phyloP scores from a whole-genome alignment of 2,888 invertebrate genomes.

The Hyposoter dolosus region DNA sequence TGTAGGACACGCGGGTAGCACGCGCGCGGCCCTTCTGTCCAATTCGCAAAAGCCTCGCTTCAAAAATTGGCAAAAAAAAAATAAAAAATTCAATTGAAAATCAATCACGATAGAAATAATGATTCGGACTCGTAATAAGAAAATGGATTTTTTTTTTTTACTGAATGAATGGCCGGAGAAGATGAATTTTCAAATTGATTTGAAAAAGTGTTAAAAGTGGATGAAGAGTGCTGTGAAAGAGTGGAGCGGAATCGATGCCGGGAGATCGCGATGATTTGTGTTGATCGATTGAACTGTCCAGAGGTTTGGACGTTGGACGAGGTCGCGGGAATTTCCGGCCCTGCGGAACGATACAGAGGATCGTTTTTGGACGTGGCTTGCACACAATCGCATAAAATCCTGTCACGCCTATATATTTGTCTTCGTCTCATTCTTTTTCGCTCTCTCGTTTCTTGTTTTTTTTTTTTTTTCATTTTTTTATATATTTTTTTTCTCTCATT shows the following conservation, averaged over 20 bases:
- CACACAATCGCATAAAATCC: slow-evolving; percentile 43
- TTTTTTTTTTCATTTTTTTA: slow-evolving; percentile 5
- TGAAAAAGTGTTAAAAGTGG: background rate
- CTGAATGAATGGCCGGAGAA: background rate
- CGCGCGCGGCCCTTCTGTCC: slow-evolving; percentile 19
- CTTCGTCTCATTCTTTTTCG: slow-evolving; percentile 14
- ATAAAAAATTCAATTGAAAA: background rate
- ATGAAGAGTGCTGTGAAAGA: slow-evolving; percentile 6
- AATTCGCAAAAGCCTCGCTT: background rate
- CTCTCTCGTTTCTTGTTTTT: background rate
- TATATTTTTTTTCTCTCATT: slow-evolving; percentile 9
- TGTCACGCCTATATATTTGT: slow-evolving; percentile 40
- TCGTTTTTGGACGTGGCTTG: slow-evolving; percentile 25
- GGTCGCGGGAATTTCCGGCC: slow-evolving; percentile 53
- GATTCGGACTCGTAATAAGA: background rate
- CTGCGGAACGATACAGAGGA: slow-evolving; percentile 35
- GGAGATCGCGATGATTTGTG: slow-evolving; percentile 63
- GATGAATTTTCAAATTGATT: slow-evolving; percentile 2
- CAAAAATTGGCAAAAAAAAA: slow-evolving; percentile 9
- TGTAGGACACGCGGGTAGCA: slow-evolving; percentile 53
- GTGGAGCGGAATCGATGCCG: slow-evolving; percentile 15
- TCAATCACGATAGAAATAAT: background rate
- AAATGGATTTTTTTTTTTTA: background rate
- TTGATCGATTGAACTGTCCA: slow-evolving; percentile 49
- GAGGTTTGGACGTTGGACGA: slow-evolving; percentile 13